Evolutionary conservation across 2,113 vertebrate genomes (phyloP), one percentile per base, ranked within the genome.

Genomic region (Neogale vison): DNA sequence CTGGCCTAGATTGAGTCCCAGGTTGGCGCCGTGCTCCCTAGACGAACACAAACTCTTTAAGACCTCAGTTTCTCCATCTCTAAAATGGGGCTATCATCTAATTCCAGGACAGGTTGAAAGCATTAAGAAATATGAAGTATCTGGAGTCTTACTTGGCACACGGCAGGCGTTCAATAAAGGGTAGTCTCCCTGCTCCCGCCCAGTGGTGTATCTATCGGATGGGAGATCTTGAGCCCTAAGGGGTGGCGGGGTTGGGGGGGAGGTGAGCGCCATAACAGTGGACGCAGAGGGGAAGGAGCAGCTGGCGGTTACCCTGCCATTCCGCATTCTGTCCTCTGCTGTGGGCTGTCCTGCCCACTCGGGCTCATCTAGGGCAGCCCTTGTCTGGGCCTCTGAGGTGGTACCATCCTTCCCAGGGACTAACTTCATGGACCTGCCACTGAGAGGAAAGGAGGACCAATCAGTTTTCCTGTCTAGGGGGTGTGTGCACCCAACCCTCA

Each of bases 301-400:
- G 47, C 81, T 76, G 91, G 39, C 1, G 24, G 34, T 98, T 98
- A 99, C 99, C 98, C 98, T 98, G 98, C 99, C 97, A 0, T 15
- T 88, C 1, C 5, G 94, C 31, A 50, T 14, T 9, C 71, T n/a
- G 86, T 98, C 97, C 69, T 74, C 96, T 84, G 42, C 95, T 6
- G 90, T 80, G 1, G 93, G 42, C 79, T 8, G 20, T 90, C 97
- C 97, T 3, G 72, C 6, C 23, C 45, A 23, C 57, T 90, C 29
- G 3, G 39, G 83, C 45, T 34, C 95, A 87, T 77, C 95, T 67
- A 93, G 93, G 88, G 81, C 50, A 26, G 4, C 4, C 23, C 15
- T 31, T 0, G 59, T 67, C 65, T 93, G 95, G 77, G 67, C 88
- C 65, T 65, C 36, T 26, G 92, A 39, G 26, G 17, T 7, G 24